Conservation (phyloP, 2,113 vertebrate species). For the Psilopogon haemacephalus region DNA sequence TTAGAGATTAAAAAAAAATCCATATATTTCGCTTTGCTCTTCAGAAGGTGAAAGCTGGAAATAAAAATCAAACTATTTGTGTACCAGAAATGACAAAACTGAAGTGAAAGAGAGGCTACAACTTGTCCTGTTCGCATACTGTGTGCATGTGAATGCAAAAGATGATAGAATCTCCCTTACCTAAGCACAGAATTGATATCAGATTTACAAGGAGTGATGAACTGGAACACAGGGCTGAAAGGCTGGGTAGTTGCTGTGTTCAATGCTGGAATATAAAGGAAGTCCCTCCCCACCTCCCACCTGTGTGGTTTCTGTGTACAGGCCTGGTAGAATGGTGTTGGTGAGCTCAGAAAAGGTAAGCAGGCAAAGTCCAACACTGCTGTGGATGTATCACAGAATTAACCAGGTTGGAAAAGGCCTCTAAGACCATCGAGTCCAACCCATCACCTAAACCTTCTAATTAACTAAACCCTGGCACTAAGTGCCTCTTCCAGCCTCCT, state of each 20-base stretch:
- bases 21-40: neutral
- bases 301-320: neutral
- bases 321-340: neutral
- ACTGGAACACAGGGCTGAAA: neutral
- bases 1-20: neutral
- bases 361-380: neutral
- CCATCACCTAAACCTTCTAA: too few species aligned
- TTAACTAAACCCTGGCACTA: too few species aligned
- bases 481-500: too few species aligned
- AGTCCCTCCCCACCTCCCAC: neutral
- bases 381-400: too few species aligned
- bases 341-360: neutral
- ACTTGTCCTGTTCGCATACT: neutral
- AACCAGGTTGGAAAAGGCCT: too few species aligned
- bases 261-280: neutral
- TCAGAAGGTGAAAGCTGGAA: neutral
- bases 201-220: neutral
- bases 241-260: neutral
- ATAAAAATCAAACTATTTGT: conserved; percentile 21
- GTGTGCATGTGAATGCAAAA: neutral
- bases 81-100: neutral
- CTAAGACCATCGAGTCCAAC: too few species aligned
- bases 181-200: neutral
- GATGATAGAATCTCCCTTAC: neutral
- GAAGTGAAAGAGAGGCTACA: neutral